Evolutionary conservation across 2,888 invertebrate species (phyloP), one percentile per base, ranked within the genome.

Genomic region (Dendrolimus pini): DNA sequence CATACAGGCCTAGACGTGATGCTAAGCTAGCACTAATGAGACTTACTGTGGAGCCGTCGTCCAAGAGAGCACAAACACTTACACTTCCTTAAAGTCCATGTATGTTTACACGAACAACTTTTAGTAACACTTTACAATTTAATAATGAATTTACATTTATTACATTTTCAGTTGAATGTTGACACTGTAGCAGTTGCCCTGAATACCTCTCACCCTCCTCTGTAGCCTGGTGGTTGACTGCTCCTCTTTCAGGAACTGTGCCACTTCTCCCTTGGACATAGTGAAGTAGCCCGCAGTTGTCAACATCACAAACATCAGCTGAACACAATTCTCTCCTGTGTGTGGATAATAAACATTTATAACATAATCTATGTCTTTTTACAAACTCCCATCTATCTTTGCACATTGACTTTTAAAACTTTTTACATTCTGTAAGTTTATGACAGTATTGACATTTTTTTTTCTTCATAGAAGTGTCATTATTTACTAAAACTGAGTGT

Each of bases 11-110:
- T 0, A 60, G 61, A 13, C 60, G 61, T 30, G 54, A 52, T 41
- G 63, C 66, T 1, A 70, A 58, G 9, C 52, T 41, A 0, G 47
- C 53, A 54, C 63, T 65, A 41, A 71, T 63, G 9, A 70, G 13
- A 2, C 65, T 58, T 9, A 70, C 67, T 1, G 67, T 66, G 0
- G 71, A 64, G 1, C 69, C 73, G 52, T 69, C 69, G 47, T 72
- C 71, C 0, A 70, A 59, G 1, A 71, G 57, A 9, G 69, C 71
- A 47, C 14, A 58, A 1, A 61, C 52, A 13, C 53, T 57, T 1
- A 65, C 9, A 2, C 54, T 56, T 54, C 69, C 66, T 14, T 65
- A 63, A 18, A 65, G 66, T 41, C 68, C 68, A 8, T 60, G 54
- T 10, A 69, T 41, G 7, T 52, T 54, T 1, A 68, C 59, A 2